Evolutionary conservation across 2,113 vertebrate species (phyloP), one percentile per base, ranked within the genome.

Genomic region (Hemicordylus capensis): DNA sequence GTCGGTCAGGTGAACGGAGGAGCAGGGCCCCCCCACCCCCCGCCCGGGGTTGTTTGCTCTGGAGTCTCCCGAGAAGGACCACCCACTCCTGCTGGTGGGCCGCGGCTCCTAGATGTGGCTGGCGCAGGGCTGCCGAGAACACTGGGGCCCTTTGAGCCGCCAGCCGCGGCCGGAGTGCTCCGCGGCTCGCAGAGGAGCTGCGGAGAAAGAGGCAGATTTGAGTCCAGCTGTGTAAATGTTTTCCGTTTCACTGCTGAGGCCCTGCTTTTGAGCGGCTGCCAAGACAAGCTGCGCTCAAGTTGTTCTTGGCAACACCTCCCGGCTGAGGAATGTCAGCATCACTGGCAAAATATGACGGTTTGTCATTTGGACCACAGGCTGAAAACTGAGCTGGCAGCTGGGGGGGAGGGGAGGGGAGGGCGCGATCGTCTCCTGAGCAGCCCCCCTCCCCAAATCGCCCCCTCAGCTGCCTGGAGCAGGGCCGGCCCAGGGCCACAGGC

Each of bases 201-300:
- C 93, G 95, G 96, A 95, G 11, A 96, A 95, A 94, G 88, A 92
- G 93, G 97, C 97, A 95, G 96, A 94, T 96, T 96, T 96, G 95
- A 96, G 96, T 96, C 97, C 98, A 99, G 98, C 98, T 99, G 98
- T 99, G 98, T 99, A 98, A 99, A 99, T 98, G 98, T 98, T 99
- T 98, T 98, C 95, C 96, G 97, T 98, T 98, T 97, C 96, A 95
- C 97, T 96, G 98, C 97, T 97, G 98, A 96, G 97, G 97, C 97
- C 95, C 92, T 87, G 94, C 93, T 94, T 97, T 98, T 99, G 98
- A 98, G 98, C 96, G 58, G 0, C 77, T 46, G 98, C 98, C 98
- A 99, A 99, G 96, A 98, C 96, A 98, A 98, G 98, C 98, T 96
- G 95, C 48, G 93, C 96, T 93, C 86, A 79, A 95, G 98, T 98